A percentile compares a stretch with the other conserved stretches of the same genome.
Evolutionary conservation across 1,140 invertebrate species (phyloP).

Genomic region (Cotesia chilonis): DNA sequence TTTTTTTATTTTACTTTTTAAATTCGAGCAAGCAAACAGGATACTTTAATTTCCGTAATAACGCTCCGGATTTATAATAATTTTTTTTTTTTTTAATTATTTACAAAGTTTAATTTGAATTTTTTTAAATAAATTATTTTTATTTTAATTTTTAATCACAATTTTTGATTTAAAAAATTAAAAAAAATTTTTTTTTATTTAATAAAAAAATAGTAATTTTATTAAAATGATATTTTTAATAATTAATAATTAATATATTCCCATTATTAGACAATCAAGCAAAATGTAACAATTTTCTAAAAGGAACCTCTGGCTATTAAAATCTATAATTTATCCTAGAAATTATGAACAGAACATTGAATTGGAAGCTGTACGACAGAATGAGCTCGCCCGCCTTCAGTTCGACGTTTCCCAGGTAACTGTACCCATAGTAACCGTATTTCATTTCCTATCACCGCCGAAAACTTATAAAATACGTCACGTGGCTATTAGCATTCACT

Average conservation of each 20-base stretch:
- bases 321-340: constrained; percentile 23
- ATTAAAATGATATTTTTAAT: not conserved
- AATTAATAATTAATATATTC: not conserved
- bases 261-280: not conserved
- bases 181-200: too few species aligned
- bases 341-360: not conserved
- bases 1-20: constrained; percentile 18
- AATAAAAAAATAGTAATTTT: too few species aligned
- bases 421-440: constrained; percentile 53
- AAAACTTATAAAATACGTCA: too few species aligned
- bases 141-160: too few species aligned
- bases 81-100: too few species aligned
- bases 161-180: too few species aligned
- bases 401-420: constrained; percentile 55
- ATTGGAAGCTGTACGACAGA: not conserved
- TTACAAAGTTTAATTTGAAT: too few species aligned
- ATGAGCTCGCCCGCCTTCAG: too few species aligned
- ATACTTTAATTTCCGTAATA: constrained; percentile 6
- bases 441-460: constrained; percentile 53
- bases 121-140: too few species aligned
- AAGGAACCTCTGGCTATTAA: constrained; percentile 9
- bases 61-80: not conserved
- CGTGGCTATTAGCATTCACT: too few species aligned
- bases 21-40: not conserved
- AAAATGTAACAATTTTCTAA: not conserved